Percentiles rank a stretch among this genome's conserved stretches.
phyloP scores from a whole-genome alignment of 2,113 vertebrate genomes.

The Chamaetylas fuelleborni region DNA sequence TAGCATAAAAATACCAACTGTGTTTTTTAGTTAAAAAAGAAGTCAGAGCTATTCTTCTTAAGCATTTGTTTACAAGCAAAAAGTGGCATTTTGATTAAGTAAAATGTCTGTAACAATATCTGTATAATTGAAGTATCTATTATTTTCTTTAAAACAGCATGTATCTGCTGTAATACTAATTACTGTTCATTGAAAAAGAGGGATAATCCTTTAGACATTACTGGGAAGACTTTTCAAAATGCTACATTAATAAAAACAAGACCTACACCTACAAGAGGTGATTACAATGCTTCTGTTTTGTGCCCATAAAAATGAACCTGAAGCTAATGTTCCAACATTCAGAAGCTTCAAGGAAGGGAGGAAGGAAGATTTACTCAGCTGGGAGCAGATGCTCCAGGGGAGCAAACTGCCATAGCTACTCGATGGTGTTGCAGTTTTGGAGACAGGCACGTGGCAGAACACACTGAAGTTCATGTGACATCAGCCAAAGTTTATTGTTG shows the following conservation, averaged over 20 bases:
- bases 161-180: not conserved
- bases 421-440: not conserved
- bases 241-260: not conserved
- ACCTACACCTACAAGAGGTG: not conserved
- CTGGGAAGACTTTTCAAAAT: not conserved
- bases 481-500: too few species aligned
- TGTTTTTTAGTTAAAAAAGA: not conserved
- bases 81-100: not conserved
- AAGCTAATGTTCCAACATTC: not conserved
- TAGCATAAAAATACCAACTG: not conserved
- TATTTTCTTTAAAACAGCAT: not conserved
- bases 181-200: not conserved
- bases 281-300: not conserved
- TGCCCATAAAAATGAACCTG: not conserved
- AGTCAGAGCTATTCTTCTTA: not conserved
- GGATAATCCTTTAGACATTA: not conserved
- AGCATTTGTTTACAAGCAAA: not conserved
- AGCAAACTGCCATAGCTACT: not conserved
- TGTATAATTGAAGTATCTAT: not conserved
- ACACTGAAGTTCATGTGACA: too few species aligned
- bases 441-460: too few species aligned
- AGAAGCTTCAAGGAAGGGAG: not conserved
- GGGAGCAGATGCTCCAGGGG: not conserved
- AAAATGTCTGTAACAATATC: not conserved
- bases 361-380: not conserved